Percentiles rank a stretch among this genome's conserved stretches.
phyloP scores from a whole-genome alignment of 2,113 vertebrate species.

The Clupea harengus region DNA sequence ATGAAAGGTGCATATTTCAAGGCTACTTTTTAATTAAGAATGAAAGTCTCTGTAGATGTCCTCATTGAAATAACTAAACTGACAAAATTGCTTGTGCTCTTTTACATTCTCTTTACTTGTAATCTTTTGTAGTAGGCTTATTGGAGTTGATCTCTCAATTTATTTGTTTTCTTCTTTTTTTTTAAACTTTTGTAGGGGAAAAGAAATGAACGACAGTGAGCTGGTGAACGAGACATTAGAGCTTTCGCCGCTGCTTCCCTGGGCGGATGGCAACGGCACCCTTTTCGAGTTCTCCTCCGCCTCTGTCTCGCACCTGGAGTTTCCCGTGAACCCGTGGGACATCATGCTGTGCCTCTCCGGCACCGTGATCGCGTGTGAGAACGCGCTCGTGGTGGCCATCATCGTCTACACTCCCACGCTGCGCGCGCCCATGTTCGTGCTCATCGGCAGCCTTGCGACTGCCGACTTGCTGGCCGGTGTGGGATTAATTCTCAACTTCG shows the following conservation, averaged over 20 bases:
- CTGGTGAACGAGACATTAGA: constrained; percentile 72
- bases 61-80: neutral
- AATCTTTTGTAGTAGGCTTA: too few species aligned
- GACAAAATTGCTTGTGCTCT: neutral
- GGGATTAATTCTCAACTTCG: constrained; percentile 95
- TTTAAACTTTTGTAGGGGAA: constrained; percentile 21
- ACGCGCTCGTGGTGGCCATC: constrained; percentile 93
- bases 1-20: neutral
- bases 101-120: neutral
- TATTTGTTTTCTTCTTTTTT: neutral
- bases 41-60: neutral
- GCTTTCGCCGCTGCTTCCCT: constrained; percentile 35
- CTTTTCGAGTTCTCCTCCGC: constrained; percentile 74
- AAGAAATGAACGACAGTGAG: constrained; percentile 79
- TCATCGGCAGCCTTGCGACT: constrained; percentile 93
- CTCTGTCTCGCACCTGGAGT: constrained; percentile 60
- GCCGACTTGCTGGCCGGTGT: constrained; percentile 93
- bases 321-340: constrained; percentile 90
- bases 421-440: constrained; percentile 91
- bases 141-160: neutral
- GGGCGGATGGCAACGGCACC: constrained; percentile 64
- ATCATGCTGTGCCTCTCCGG: constrained; percentile 95
- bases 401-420: constrained; percentile 91
- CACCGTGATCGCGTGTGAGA: constrained; percentile 93
- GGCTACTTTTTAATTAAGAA: neutral